phyloP scores from a whole-genome alignment of 2,113 vertebrate species.

The Lagenorhynchus albirostris region DNA sequence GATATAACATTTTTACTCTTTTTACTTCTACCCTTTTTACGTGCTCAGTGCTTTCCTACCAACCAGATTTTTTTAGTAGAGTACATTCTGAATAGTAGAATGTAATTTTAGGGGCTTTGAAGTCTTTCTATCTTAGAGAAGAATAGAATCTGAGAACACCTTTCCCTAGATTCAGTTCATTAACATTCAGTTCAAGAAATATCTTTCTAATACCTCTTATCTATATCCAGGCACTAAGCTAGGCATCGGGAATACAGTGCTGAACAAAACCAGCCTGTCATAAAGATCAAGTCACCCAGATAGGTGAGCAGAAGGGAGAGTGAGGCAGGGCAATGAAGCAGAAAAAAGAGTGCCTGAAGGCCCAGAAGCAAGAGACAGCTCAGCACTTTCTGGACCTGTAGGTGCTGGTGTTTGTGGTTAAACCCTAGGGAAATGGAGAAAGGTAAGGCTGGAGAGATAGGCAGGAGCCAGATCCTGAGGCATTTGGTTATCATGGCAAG shows the following conservation, averaged over 20 bases:
- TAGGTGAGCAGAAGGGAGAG: not conserved
- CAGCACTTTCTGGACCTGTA: not conserved
- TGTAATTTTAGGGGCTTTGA: not conserved
- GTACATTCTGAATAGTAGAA: not conserved
- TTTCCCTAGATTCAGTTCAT: not conserved
- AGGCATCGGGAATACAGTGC: not conserved
- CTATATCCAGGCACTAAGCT: not conserved
- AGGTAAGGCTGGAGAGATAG: not conserved
- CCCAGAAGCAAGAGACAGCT: not conserved
- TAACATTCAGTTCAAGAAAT: not conserved
- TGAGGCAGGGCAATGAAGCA: not conserved
- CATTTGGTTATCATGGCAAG: not conserved
- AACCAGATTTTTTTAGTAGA: not conserved
- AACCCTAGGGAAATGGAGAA: not conserved
- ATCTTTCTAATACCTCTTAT: not conserved
- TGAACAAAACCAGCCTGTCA: not conserved
- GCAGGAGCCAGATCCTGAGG: not conserved
- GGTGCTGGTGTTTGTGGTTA: not conserved
- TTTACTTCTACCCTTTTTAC: not conserved
- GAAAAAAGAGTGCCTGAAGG: not conserved
- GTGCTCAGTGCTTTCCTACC: not conserved
- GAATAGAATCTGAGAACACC: not conserved
- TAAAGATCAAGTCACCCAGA: not conserved
- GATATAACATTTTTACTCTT: not conserved
- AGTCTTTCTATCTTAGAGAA: not conserved